A percentile compares a stretch with the other conserved stretches of the same genome.
These are phyloP conservation scores for Balaenoptera acutorostrata DNA, from an alignment of 2,113 vertebrate species.

Conservation along the genomic window DNA sequence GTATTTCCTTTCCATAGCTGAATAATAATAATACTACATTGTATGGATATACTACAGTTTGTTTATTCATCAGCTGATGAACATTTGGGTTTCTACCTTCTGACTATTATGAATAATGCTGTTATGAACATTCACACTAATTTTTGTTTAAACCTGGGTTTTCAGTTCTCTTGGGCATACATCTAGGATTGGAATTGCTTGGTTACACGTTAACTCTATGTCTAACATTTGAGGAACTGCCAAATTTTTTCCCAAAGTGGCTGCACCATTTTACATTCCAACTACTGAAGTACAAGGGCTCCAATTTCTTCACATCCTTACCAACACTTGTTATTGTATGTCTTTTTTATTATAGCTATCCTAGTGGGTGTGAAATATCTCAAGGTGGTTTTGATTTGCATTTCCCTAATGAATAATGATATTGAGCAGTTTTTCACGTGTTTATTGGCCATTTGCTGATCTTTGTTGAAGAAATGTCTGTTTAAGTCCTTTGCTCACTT, in stretches of 20 bases:
- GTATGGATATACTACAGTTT: neutral
- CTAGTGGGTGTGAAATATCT: neutral
- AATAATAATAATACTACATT: neutral
- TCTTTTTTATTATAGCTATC: neutral
- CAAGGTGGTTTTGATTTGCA: neutral
- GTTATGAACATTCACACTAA: no score
- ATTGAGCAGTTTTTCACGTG: neutral
- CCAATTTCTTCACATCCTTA: neutral
- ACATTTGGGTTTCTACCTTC: neutral
- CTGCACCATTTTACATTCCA: neutral
- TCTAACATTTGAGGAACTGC: neutral
- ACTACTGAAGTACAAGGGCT: neutral
- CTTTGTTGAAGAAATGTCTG: neutral
- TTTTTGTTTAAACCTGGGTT: neutral
- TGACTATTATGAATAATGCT: neutral
- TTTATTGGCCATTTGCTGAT: neutral
- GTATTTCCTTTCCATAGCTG: neutral
- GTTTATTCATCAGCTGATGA: neutral
- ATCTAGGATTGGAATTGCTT: neutral
- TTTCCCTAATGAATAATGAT: neutral
- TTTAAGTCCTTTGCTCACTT: neutral
- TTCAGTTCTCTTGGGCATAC: neutral
- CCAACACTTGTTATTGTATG: neutral
- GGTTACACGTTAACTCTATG: neutral
- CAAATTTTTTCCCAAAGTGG: neutral